A percentile compares a stretch with the other conserved stretches of the same genome.
Conservation (phyloP, 2,797 vertebrate species). For the Myripristis jacobus region DNA sequence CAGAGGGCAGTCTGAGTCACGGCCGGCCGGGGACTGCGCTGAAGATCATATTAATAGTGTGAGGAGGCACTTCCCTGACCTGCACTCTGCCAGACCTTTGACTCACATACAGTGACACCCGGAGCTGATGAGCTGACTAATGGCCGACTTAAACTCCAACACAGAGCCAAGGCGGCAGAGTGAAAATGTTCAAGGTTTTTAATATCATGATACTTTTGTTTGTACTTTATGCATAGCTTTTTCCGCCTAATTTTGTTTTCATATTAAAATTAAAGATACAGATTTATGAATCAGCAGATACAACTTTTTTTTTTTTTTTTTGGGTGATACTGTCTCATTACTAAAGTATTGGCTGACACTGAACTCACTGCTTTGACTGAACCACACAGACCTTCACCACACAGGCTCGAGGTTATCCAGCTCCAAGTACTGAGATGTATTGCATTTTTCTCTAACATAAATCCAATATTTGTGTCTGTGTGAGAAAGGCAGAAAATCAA, state of each 20-base stretch:
- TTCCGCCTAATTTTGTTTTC: no score
- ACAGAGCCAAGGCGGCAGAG: constrained; percentile 17
- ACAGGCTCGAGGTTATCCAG: no score
- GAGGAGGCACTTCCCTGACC: constrained; percentile 40
- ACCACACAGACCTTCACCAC: no score
- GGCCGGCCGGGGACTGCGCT: constrained; percentile 36
- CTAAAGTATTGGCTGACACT: no score
- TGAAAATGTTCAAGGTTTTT: constrained; percentile 9
- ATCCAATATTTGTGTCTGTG: no score
- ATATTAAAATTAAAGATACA: no score
- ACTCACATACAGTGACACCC: constrained; percentile 62
- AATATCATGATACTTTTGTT: neutral
- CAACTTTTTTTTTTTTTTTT: neutral
- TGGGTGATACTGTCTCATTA: neutral
- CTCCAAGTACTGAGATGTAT: no score
- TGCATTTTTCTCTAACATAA: no score
- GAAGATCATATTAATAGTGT: constrained; percentile 58
- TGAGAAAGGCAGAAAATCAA: no score
- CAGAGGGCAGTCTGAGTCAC: constrained; percentile 28
- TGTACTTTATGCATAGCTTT: constrained; percentile 6
- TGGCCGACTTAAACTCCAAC: constrained; percentile 57
- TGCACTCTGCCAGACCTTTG: constrained; percentile 49
- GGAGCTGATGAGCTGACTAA: constrained; percentile 71
- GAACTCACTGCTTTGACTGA: no score
- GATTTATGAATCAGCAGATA: no score